A percentile compares a stretch with the other conserved stretches of the same genome.
Evolutionary conservation across 1,140 invertebrate species (phyloP).

Genomic region (Atta colombica): DNA sequence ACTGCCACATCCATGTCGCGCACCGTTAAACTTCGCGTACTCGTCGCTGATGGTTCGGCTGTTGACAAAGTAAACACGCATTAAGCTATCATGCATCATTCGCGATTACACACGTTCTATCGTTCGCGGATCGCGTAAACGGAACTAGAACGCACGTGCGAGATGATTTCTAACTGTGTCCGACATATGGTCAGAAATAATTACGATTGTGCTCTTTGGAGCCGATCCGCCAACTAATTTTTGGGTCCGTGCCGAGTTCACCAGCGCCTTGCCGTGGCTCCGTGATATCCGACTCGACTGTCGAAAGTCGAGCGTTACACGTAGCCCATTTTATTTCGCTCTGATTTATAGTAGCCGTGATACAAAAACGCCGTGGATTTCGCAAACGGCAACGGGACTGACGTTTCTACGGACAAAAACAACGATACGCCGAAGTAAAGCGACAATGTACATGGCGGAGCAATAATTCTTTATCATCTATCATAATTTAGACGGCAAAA

Average conservation of each 20-base stretch:
- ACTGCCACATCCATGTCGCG: neutral
- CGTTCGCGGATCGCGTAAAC: constrained; percentile 8
- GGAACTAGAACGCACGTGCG: constrained; percentile 61
- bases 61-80: constrained; percentile 55
- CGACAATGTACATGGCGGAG: constrained; percentile 29
- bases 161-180: constrained; percentile 43
- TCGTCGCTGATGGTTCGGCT: constrained; percentile 5
- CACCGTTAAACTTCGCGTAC: constrained; percentile 39
- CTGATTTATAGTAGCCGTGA: constrained; percentile 65
- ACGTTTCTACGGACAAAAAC: constrained; percentile 42
- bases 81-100: constrained; percentile 51
- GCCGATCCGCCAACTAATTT: constrained; percentile 72
- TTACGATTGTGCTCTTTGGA: constrained; percentile 61
- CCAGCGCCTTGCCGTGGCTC: constrained; percentile 32
- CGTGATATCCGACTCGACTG: constrained; percentile 54
- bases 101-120: constrained; percentile 35
- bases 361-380: constrained; percentile 58
- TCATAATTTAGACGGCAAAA: constrained; percentile 7
- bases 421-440: constrained; percentile 39
- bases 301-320: constrained; percentile 69
- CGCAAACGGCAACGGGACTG: constrained; percentile 35
- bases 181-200: constrained; percentile 65
- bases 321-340: constrained; percentile 61
- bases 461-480: constrained; percentile 38
- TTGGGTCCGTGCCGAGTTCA: constrained; percentile 72